Conservation (phyloP, 2,113 vertebrate genomes). For the Fulmarus glacialis region DNA sequence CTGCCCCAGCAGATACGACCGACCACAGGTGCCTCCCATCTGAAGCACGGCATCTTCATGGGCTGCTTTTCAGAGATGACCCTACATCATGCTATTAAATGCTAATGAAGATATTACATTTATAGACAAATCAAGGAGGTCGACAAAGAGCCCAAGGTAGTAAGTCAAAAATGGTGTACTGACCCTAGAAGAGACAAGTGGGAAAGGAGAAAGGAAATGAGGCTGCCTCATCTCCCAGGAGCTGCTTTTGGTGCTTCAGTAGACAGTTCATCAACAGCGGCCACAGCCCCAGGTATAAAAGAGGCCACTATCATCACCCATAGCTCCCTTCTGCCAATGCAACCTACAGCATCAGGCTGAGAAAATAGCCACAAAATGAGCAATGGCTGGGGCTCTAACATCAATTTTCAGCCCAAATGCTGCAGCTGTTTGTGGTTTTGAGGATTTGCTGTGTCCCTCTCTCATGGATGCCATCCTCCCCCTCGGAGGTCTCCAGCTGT, state of each 20-base stretch:
- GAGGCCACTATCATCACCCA: not conserved
- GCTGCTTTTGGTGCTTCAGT: not conserved
- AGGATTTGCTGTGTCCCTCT: not conserved
- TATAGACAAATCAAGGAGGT: not conserved
- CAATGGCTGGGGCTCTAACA: rapidly evolving
- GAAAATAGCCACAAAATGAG: not conserved
- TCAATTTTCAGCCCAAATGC: not conserved
- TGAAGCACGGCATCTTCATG: rapidly evolving
- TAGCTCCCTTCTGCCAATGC: not conserved
- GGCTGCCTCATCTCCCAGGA: not conserved
- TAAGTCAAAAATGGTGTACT: not conserved
- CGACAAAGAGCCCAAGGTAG: not conserved
- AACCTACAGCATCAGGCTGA: not conserved
- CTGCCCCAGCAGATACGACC: rapidly evolving
- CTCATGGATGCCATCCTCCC: not conserved
- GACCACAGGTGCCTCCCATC: not conserved
- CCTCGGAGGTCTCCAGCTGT: not conserved
- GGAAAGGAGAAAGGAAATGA: not conserved
- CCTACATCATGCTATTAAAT: not conserved
- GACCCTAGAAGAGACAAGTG: not conserved
- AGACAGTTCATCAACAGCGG: not conserved
- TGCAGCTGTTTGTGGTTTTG: not conserved
- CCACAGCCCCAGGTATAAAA: not conserved
- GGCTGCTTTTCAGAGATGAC: not conserved
- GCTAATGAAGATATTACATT: not conserved